Evolutionary conservation across 1,140 invertebrate species (phyloP), one percentile per base, ranked within the genome.

Genomic region (Melitaea cinxia): DNA sequence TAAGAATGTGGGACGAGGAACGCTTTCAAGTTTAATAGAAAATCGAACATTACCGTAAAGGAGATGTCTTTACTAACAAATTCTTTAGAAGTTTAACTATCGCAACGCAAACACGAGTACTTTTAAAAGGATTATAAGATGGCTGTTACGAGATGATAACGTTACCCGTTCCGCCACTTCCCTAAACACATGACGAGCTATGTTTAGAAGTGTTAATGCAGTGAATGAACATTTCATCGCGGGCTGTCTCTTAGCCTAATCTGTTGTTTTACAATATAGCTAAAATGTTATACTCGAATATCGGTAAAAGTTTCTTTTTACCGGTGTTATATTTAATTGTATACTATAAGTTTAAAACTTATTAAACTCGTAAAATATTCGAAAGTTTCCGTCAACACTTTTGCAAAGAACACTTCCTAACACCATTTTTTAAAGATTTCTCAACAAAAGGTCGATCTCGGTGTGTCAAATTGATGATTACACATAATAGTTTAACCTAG

Each of bases 11-110:
- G 88, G 83, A 83, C 86, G 84, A 84, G 76, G 73, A 87, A 80
- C 81, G 84, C 81, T 88, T 90, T 88, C 84, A 83, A 90, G 84
- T 90, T 90, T 90, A 90, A 90, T 90, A 90, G 88, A 90, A 90
- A 90, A 90, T 90, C 88, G 85, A 88, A 88, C 85, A 90, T 90
- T 88, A 90, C 85, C 88, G 88, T 90, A 88, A 89, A 88, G 61
- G 83, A 83, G 82, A 90, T 88, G 85, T 88, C 80, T 88, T 82
- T 83, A 82, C 85, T 86, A 89, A 89, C 88, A 89, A 90, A 90
- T 88, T 82, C 85, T 83, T 87, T 78, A 73, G 73, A 81, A 82
- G 81, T 77, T 72, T 80, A 83, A 72, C 72, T 78, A 75, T 65
- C 50, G 57, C 66, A 62, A 54, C 52, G 70, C 69, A 77, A 81